Evolutionary conservation across 2,113 vertebrate species (phyloP), one percentile per base, ranked within the genome.

Genomic region (Gadus macrocephalus): DNA sequence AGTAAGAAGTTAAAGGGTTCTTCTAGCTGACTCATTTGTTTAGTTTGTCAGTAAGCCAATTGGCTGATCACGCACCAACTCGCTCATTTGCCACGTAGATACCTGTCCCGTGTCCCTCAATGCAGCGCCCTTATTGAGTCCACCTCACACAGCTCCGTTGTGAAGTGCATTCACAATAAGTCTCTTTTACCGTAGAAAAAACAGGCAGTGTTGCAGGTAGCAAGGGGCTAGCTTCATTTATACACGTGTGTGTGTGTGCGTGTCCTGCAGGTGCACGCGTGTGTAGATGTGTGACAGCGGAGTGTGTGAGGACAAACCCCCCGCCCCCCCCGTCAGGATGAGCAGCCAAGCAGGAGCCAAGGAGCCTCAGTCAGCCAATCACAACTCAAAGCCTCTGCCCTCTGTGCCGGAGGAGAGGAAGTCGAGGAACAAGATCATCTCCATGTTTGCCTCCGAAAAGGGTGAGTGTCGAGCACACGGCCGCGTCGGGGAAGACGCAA

Each of bases 271-370:
- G 87, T 83, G 63, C 66, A 71, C 64, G 69, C 83, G 78, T 81
- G 87, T 87, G 88, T 90, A 90, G 88, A 90, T 91, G 89, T 89
- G 89, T 83, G 88, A 90, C 86, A 90, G 88, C 77, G 86, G 84
- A 74, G 77, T 78, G 87, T 87, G 88, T 87, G 85, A 89, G 91
- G 97, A 99, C 89, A 98, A 98, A 84, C 97, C 97, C 77, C 97
- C 97, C 64, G 97, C 96, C 71, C 97, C 97, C 88, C 97, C 97
- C 0, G 95, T 98, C 87, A 95, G 97, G 71, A 96, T 98, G 94
- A 98, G 93, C 89, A 99, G 97, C 74, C 93, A 97, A 89, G 93
- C 91, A 87, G 94, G 94, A 78, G 89, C 91, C 84, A 99, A 98
- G 89, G 96, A 98, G 78, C 80, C 88, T 7, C 78, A 95, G 84